Conservation (phyloP, 2,113 vertebrate species). For the Hassar affinis region DNA sequence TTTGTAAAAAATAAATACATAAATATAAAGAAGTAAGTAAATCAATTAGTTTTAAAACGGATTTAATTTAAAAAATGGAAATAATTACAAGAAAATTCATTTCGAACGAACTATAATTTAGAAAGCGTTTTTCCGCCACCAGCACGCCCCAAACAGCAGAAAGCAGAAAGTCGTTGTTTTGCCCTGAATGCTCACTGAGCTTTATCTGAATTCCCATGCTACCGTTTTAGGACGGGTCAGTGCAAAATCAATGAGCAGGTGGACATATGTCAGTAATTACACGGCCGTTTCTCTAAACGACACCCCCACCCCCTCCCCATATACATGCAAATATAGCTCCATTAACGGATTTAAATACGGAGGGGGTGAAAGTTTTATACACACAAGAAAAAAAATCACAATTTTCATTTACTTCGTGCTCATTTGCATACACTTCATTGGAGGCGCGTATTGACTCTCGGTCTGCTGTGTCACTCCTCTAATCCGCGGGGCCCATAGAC, state of each 20-base stretch:
- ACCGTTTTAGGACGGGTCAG: slow-evolving; percentile 98
- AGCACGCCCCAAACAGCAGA: slow-evolving; percentile 13
- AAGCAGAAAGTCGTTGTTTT: slow-evolving; percentile 64
- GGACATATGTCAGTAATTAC: slow-evolving; percentile 91
- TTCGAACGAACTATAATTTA: slow-evolving; percentile 14
- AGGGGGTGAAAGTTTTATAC: slow-evolving; percentile 60
- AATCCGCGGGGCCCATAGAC: slow-evolving; percentile 81
- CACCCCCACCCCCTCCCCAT: slow-evolving; percentile 55
- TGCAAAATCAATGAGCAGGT: slow-evolving; percentile 95
- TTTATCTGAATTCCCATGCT: slow-evolving; percentile 92
- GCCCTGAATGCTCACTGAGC: slow-evolving; percentile 73
- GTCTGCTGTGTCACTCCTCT: slow-evolving; percentile 76
- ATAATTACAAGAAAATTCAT: neutral
- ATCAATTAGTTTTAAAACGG: too few species aligned
- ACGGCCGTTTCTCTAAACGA: slow-evolving; percentile 72
- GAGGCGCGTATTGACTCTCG: slow-evolving; percentile 74
- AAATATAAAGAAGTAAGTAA: too few species aligned
- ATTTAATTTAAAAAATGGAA: neutral
- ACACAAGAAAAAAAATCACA: slow-evolving; percentile 64
- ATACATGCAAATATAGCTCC: slow-evolving; percentile 75
- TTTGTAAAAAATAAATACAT: too few species aligned
- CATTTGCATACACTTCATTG: slow-evolving; percentile 80
- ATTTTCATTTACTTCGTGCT: slow-evolving; percentile 72
- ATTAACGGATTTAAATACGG: slow-evolving; percentile 70
- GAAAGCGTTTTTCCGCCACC: neutral